phyloP scores from a whole-genome alignment of 2,113 vertebrate species.

The Platysteira castanea region DNA sequence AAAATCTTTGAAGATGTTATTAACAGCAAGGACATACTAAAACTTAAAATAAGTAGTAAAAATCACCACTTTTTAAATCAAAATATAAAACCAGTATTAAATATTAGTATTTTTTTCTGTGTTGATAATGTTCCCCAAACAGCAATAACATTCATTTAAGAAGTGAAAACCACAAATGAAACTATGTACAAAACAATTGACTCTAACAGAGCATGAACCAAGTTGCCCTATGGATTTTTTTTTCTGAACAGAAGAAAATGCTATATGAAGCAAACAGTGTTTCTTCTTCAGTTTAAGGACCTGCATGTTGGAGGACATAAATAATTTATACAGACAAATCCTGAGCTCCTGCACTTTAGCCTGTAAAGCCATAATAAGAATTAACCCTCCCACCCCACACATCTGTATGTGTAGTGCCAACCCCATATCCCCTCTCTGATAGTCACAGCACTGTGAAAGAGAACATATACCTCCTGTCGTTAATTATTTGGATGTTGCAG shows the following conservation, averaged over 20 bases:
- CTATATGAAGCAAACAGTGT: not conserved
- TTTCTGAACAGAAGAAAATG: not conserved
- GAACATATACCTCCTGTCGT: not conserved
- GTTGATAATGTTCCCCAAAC: not conserved
- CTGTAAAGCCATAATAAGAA: not conserved
- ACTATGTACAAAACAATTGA: not conserved
- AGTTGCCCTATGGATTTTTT: not conserved
- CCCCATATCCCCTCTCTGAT: accelerated
- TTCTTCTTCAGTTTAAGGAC: not conserved
- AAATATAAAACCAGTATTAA: not conserved
- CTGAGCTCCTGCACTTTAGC: not conserved
- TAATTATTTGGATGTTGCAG: not conserved
- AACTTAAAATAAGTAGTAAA: not conserved
- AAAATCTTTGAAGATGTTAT: not conserved
- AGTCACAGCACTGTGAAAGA: not conserved
- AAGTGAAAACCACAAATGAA: not conserved
- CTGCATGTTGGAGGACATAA: not conserved
- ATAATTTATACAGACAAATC: not conserved
- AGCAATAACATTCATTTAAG: not conserved
- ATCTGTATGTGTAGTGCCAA: not conserved
- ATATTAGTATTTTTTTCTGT: not conserved
- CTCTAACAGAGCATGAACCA: accelerated
- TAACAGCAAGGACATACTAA: not conserved
- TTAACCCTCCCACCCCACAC: not conserved
- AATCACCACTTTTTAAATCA: not conserved